Evolutionary conservation across 2,113 vertebrate species (phyloP), one percentile per base, ranked within the genome.

Genomic region (Carassius auratus): DNA sequence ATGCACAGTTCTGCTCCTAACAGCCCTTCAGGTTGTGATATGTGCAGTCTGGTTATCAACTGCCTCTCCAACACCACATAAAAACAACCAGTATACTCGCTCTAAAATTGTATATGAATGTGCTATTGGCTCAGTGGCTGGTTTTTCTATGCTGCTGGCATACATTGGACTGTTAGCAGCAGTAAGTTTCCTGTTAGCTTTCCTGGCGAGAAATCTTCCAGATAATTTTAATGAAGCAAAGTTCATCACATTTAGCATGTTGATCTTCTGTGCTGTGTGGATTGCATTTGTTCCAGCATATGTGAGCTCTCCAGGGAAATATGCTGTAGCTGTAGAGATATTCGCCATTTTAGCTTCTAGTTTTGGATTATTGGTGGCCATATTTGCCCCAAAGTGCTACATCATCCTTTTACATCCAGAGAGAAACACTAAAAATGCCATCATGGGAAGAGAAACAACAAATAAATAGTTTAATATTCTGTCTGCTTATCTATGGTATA

Each of bases 191-290:
- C 14, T 95, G 5, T 77, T 94, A 30, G 94, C 94, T 0, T 95
- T 94, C 71, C 69, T 94, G 2, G 92, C 91, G 1, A 87, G 92
- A n/a, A 95, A 93, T 61, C 92, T 94, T 48, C 93, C 93, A 17
- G 92, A 93, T 33, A 91, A 88, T 75, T 93, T 94, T 55, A 93
- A 93, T 66, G 93, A 93, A 80, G 91, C 93, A 38, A 93, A 93
- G 74, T 79, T 91, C 30, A 93, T 93, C 69, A 93, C 93, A 0
- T 93, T 93, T 79, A 94, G 93, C 80, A 94, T 95, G 94, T 76
- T 95, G 52, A 93, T 94, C n/a, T 94, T 94, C 83, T 94, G 92
- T 77, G 92, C 93, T 26, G 92, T 94, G 64, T 94, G 93, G 92
- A 88, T 93, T 23, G 78, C 90, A 1, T 94, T 93, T 74, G 86